phyloP scores from a whole-genome alignment of 2,888 invertebrate genomes.

The Ctenicera cuprea region DNA sequence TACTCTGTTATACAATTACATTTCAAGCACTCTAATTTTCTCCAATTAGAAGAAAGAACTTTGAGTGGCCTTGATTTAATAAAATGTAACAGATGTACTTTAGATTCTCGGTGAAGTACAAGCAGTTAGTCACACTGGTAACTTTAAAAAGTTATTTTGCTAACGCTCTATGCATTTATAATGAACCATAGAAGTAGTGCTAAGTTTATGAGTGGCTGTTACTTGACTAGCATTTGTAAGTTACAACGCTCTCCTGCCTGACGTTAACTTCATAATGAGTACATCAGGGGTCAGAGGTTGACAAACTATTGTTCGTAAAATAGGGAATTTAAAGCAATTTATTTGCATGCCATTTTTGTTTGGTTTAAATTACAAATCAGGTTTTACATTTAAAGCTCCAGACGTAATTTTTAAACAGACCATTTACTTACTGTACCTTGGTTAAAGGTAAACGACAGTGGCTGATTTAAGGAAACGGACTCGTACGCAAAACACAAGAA shows the following conservation, averaged over 20 bases:
- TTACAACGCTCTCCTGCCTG: slow-evolving; percentile 26
- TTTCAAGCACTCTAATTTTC: slow-evolving; percentile 52
- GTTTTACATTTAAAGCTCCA: no score
- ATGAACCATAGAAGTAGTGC: slow-evolving; percentile 13
- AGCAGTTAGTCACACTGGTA: slow-evolving; percentile 5
- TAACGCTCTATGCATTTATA: slow-evolving; percentile 21
- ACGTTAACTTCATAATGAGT: slow-evolving; percentile 33
- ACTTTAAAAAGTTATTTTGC: slow-evolving; percentile 17
- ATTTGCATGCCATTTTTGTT: background rate
- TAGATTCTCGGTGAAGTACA: slow-evolving; percentile 10
- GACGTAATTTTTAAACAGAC: no score
- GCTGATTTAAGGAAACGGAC: no score
- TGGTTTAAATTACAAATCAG: slow-evolving; percentile 8
- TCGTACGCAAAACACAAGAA: no score
- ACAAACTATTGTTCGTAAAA: slow-evolving; percentile 39
- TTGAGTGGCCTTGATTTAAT: slow-evolving; percentile 52
- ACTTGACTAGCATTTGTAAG: slow-evolving; percentile 33
- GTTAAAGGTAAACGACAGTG: no score
- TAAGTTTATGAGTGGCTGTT: slow-evolving; percentile 13
- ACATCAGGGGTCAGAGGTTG: slow-evolving; percentile 33
- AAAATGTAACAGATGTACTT: slow-evolving; percentile 46
- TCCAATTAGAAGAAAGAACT: slow-evolving; percentile 51
- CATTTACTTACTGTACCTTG: no score
- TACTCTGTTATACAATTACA: slow-evolving; percentile 48
- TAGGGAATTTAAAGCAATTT: slow-evolving; percentile 31